phyloP scores from a whole-genome alignment of 2,888 invertebrate species.

The Eretmocerus hayati region DNA sequence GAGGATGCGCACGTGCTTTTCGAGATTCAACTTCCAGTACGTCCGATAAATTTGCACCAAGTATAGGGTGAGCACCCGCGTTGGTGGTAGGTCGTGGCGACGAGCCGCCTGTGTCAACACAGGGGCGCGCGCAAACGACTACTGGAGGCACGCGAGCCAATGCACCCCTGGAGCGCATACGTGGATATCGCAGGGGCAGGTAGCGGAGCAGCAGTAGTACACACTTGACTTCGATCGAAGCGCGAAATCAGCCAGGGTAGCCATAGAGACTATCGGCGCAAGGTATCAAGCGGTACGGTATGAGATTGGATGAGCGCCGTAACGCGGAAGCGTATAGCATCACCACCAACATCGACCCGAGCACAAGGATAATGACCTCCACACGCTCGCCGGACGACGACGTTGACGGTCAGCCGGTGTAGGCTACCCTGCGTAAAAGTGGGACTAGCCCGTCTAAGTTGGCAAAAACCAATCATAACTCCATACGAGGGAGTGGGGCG shows the following conservation, averaged over 20 bases:
- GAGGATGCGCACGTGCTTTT: no score
- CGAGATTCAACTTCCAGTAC: no score
- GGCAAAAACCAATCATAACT: no score
- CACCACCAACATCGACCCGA: slow-evolving; percentile 3
- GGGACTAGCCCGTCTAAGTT: no score
- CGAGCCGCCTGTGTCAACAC: no score
- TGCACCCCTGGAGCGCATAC: background rate
- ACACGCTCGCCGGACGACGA: slow-evolving; percentile 18
- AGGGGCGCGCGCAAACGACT: background rate
- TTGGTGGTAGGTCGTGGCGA: no score
- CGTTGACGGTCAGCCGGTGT: slow-evolving; percentile 27
- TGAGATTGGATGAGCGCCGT: background rate
- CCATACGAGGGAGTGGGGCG: no score
- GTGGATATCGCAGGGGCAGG: background rate
- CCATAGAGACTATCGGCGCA: background rate
- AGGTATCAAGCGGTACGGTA: background rate
- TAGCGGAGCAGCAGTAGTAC: background rate
- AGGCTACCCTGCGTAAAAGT: background rate
- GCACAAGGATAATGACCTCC: slow-evolving; percentile 42
- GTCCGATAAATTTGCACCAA: no score
- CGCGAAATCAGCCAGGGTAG: background rate
- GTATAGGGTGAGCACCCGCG: no score
- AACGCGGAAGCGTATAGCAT: background rate
- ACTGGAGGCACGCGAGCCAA: background rate
- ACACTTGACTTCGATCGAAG: no score